These are phyloP conservation scores for pig (Sus scrofa) DNA, from an alignment of 2,113 vertebrate genomes.

Conservation along the genomic window T2T-Sscrofa CM000813.6:28603001-28603500, in stretches of 20 bases:
- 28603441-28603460: constrained; percentile 75
- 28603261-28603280: constrained; percentile 76
- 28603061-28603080: constrained; percentile 68
- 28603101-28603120: constrained; percentile 54
- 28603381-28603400: constrained; percentile 77
- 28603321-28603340: constrained; percentile 65
- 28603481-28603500: constrained; percentile 44
- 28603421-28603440: constrained; percentile 75
- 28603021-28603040: constrained; percentile 61
- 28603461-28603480: constrained; percentile 78
- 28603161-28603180: constrained; percentile 26
- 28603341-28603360: constrained; percentile 52
- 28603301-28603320: constrained; percentile 36
- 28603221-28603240: constrained; percentile 69
- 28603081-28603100: constrained; percentile 30
- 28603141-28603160: neutral
- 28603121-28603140: constrained; percentile 47
- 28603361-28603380: constrained; percentile 61
- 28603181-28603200: constrained; percentile 40
- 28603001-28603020: constrained; percentile 46
- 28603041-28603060: constrained; percentile 30
- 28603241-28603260: constrained; percentile 66
- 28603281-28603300: constrained; percentile 44
- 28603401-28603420: constrained; percentile 76
- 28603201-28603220: constrained; percentile 80